phyloP scores from a whole-genome alignment of 1,140 invertebrate genomes.

The Aphis gossypii region DNA sequence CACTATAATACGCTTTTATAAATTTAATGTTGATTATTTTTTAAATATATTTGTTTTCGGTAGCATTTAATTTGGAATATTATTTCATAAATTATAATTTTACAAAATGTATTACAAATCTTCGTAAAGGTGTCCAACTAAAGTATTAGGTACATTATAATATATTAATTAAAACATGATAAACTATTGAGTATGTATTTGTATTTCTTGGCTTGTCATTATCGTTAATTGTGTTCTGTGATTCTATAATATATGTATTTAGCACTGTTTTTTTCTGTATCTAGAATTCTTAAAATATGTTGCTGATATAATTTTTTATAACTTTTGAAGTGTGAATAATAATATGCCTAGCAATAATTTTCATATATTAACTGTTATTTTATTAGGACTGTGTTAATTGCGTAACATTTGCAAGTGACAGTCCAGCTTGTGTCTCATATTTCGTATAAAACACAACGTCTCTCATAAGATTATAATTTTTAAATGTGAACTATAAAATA shows the following conservation, averaged over 20 bases:
- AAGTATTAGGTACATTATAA: background rate
- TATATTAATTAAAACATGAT: background rate
- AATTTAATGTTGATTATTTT: background rate
- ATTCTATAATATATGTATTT: background rate
- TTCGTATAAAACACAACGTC: background rate
- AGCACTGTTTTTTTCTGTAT: background rate
- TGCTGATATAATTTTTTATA: background rate
- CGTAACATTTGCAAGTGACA: too few species aligned
- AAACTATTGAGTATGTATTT: background rate
- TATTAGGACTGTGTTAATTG: too few species aligned
- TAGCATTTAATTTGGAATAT: background rate
- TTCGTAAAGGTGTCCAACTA: background rate
- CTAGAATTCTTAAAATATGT: background rate
- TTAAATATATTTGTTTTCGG: background rate
- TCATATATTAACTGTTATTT: background rate
- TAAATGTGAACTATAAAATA: background rate
- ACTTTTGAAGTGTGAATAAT: background rate
- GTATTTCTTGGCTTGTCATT: background rate
- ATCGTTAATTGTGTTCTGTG: background rate
- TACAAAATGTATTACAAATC: background rate
- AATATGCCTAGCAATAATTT: background rate
- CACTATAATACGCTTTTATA: background rate
- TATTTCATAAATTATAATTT: background rate
- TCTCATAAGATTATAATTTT: background rate
- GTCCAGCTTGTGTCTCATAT: background rate